Percentiles rank a stretch among this genome's conserved stretches.
Conservation (phyloP, 2,113 vertebrate genomes). For the Calyptomena viridis region DNA sequence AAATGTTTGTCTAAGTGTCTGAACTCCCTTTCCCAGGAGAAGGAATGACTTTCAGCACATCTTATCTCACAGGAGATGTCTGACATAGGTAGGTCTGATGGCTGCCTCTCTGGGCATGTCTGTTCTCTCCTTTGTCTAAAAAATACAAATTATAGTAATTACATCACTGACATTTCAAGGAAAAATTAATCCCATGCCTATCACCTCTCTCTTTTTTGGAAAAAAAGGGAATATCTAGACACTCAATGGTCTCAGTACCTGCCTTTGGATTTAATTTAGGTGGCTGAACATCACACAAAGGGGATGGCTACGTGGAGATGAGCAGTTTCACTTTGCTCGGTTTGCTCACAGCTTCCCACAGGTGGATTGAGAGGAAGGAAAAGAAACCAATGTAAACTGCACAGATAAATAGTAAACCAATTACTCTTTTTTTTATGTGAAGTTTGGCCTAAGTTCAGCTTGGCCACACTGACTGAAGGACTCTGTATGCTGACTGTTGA, state of each 20-base stretch:
- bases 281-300: not conserved
- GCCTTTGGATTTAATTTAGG: not conserved
- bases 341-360: not conserved
- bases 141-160: not conserved
- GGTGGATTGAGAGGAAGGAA: not conserved
- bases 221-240: not conserved
- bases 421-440: not conserved
- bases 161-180: not conserved
- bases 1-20: not conserved
- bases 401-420: not conserved
- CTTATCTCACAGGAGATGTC: not conserved
- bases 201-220: not conserved
- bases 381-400: not conserved
- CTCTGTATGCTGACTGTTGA: conserved; percentile 16
- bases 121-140: not conserved
- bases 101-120: not conserved
- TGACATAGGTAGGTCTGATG: not conserved
- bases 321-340: not conserved
- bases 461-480: not conserved
- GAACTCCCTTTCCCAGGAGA: not conserved
- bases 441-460: conserved; percentile 7
- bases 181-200: not conserved
- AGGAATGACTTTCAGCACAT: not conserved
- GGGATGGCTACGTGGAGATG: accelerated
- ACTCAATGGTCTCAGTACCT: not conserved